Base-by-base conservation (phyloP, 2,888 invertebrate species). In the Melinaea menophilus region DNA sequence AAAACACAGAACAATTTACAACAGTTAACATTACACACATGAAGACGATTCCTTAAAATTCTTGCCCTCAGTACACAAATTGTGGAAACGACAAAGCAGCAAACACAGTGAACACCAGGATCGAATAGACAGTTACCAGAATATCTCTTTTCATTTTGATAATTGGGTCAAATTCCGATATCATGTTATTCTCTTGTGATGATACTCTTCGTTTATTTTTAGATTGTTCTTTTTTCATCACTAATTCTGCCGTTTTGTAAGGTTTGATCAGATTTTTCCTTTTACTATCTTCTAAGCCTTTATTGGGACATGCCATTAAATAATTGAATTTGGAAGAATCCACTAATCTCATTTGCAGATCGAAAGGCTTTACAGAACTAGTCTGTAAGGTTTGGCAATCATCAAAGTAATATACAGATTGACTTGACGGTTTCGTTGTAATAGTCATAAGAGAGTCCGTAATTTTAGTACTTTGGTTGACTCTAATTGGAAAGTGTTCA, bases 51-150 rank as follows among this genome's bases (percentile, higher is more conserved):
- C 57, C 71, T 64, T 72, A 58, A 65, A 59, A 11, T 41, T 7
- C 41, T 41, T 41, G 11, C 59, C 64, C 55, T 70, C 72, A 68
- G 81, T 66, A 51, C 31, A 31, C 31, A 57, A 83, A 65, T 65
- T 82, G 84, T 2, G 89, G 86, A 69, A 88, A 81, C 1, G 89
- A 85, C 61, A 90, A 75, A 31, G 89, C 89, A 58, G 86, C 87
- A 68, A 90, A 90, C 1, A 90, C 82, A 58, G 87, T 88, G 31
- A 90, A 75, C 35, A 88, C 86, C 61, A 90, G 75, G 71, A 90
- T 77, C 4, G 89, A 89, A 74, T 90, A 90, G 57, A 90, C 72
- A 3, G 88, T 86, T 13, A 90, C 86, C 64, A 90, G 73, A 68
- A 90, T 75, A 72, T 89, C 87, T 68, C 87, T 79, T 72, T 90